Conservation (phyloP, 2,888 invertebrate genomes). For the Agapetus fuscipes region DNA sequence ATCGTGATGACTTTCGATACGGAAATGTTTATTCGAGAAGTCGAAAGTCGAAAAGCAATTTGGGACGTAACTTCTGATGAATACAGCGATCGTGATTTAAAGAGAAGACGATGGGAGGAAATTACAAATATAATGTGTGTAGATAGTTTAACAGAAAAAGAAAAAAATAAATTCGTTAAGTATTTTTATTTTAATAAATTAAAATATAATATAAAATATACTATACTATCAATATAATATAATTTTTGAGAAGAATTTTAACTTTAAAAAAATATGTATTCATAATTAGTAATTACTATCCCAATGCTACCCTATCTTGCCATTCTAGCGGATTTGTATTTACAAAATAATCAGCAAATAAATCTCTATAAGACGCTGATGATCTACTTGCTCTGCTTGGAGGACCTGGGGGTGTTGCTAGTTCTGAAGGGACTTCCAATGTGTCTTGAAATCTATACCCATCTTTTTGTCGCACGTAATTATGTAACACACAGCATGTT, state of each 20-base stretch:
- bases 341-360: conserved; percentile 22
- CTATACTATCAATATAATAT: too few relatives aligned
- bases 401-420: conserved; percentile 19
- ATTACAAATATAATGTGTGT: conserved; percentile 23
- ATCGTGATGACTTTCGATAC: neutral
- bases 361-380: conserved; percentile 20
- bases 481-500: conserved; percentile 7
- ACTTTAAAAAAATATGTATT: too few relatives aligned
- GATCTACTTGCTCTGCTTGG: conserved; percentile 20
- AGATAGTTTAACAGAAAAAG: conserved; percentile 22
- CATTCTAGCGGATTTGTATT: conserved; percentile 20
- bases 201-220: too few relatives aligned
- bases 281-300: conserved; percentile 14
- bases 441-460: conserved; percentile 10
- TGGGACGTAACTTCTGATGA: conserved; percentile 22
- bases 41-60: conserved; percentile 18
- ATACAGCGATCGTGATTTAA: conserved; percentile 23
- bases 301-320: conserved; percentile 21
- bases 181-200: too few relatives aligned
- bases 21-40: conserved; percentile 21
- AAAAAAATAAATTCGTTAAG: conserved; percentile 23
- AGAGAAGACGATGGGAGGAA: conserved; percentile 24
- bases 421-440: conserved; percentile 10
- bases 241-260: too few relatives aligned
- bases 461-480: conserved; percentile 12